Evolutionary conservation across 2,888 invertebrate species (phyloP), one percentile per base, ranked within the genome.

Genomic region (Stenolophus ochropezus): DNA sequence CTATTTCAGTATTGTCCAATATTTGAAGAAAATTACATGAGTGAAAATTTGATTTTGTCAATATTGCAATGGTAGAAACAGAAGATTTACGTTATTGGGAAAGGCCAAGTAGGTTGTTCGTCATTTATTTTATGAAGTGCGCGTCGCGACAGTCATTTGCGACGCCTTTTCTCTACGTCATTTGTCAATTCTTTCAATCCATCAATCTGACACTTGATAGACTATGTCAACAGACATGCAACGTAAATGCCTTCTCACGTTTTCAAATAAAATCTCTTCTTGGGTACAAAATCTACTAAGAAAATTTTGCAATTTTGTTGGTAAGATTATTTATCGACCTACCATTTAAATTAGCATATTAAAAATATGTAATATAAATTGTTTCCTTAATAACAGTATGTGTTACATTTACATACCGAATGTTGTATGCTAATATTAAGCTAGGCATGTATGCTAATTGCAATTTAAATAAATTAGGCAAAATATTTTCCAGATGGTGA

Each of bases 141-240:
- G 47, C 18, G 49, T 73, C 73, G 21, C 21, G 73, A 47, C 47
- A 73, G 47, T 73, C 21, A 73, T 73, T 73, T 6, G 20, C 4
- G 18, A 21, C 20, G 47, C 49, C 73, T 27, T 73, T 73, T 47
- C 49, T 49, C 21, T 49, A 49, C 21, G 73, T 25, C 78, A 78
- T 78, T 78, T 27, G 78, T 69, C 78, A 78, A 51, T 69, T 78
- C 49, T 69, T 69, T 51, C 78, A 78, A 78, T 78, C 78, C 78
- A 78, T 78, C 78, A 78, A 77, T 78, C 69, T 49, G 51, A n/a
- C 18, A 18, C 14, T 3, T 78, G 78, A 78, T 78, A 78, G 42
- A 78, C 65, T 77, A 77, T 78, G 78, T 78, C 78, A 78, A 65
- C 77, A 73, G 20, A 33, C 27, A n/a, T 27, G 61, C 21, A 11